Evolutionary conservation across 2,113 vertebrate genomes (phyloP), one percentile per base, ranked within the genome.

Genomic region (Ictidomys tridecemlineatus): DNA sequence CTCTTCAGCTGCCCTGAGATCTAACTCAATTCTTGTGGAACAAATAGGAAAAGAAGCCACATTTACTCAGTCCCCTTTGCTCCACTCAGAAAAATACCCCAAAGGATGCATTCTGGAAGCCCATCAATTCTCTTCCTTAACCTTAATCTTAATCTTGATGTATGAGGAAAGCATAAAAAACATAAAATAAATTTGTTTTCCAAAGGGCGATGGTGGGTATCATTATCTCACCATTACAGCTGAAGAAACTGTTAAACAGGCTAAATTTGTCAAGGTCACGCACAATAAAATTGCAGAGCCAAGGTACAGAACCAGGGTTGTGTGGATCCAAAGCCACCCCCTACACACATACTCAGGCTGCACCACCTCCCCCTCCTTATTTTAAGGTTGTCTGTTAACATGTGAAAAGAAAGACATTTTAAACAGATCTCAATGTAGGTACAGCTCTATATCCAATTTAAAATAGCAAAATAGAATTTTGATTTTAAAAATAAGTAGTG

Each of bases 401-500:
- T 48, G n/a, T 74, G 65, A 72, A 65, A 56, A 83, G 78, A 91
- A 92, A 87, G 51, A 80, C 77, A 70, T 89, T 96, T 87, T 88
- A 83, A 93, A 83, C 69, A 86, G 61, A 72, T 93, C 34, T 73
- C 61, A 10, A 58, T 90, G 91, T 53, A 91, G 80, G 30, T 74
- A 87, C 61, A 85, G 56, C n/a, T 65, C 69, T 91, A 4, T 39
- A 92, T 56, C 70, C 42, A 79, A 80, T 96, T 86, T 86, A 53
- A 97, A 84, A 58, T 30, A 83, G 28, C 65, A 90, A 45, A 26
- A 85, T 89, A 89, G 53, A 93, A 95, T 77, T 48, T 82, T 96
- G 28, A 17, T 95, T 95, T 70, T 85, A 93, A 95, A 86, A 91
- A 76, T 51, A 65, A 37, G 70, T 48, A 39, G 4, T 76, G 32